phyloP scores from a whole-genome alignment of 2,797 vertebrate species.

The Leptodactylus fallax region DNA sequence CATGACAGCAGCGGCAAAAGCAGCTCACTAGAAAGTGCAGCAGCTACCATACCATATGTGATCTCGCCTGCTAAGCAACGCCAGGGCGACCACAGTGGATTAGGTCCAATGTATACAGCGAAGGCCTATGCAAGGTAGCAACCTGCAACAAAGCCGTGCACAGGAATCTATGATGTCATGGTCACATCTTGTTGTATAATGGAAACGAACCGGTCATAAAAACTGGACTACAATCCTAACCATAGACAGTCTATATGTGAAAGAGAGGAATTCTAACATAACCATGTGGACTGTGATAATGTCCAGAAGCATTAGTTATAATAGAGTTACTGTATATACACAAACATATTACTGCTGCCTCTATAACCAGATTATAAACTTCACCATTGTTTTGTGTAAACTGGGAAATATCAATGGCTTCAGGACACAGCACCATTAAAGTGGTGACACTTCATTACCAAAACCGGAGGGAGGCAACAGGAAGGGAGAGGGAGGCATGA shows the following conservation, averaged over 20 bases:
- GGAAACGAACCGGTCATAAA: neutral
- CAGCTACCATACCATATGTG: neutral
- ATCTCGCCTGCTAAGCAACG: conserved; percentile 47
- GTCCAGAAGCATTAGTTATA: neutral
- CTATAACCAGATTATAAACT: neutral
- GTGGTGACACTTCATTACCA: neutral
- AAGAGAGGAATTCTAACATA: neutral
- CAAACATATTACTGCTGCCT: neutral
- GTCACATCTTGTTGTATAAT: neutral
- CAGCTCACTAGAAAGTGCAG: conserved; percentile 33
- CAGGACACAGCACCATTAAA: neutral
- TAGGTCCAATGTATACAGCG: neutral
- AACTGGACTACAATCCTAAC: neutral
- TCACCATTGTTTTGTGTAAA: neutral
- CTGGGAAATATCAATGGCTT: neutral
- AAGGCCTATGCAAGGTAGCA: neutral
- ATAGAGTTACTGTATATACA: neutral
- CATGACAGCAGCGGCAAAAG: conserved; percentile 27
- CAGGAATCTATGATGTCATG: neutral
- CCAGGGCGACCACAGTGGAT: conserved; percentile 1
- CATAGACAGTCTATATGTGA: too few species aligned
- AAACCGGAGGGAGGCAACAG: too few species aligned
- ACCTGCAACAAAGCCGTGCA: conserved; percentile 39
- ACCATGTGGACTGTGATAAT: conserved; percentile 4
- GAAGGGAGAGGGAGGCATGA: neutral